Evolutionary conservation across 1,140 invertebrate species (phyloP).

Genomic region (Gonatopus flavifemur): DNA sequence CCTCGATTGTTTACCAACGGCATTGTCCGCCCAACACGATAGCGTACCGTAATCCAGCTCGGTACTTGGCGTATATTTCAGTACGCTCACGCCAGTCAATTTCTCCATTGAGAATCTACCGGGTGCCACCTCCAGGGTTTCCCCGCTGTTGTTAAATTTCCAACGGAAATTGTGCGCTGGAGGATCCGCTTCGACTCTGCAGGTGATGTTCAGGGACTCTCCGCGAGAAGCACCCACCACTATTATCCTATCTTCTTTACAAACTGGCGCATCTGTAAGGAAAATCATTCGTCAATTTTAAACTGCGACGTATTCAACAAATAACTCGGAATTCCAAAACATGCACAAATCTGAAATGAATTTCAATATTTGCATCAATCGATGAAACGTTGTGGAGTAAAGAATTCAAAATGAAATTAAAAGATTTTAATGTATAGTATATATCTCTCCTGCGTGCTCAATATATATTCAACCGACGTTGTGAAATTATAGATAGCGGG

Average conservation of each 20-base stretch:
- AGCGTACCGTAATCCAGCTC: conserved; percentile 73
- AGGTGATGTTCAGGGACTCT: conserved; percentile 80
- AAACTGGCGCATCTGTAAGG: conserved; percentile 77
- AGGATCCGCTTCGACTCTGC: conserved; percentile 85
- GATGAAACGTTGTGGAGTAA: not conserved
- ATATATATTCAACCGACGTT: too few species aligned
- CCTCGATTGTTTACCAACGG: conserved; percentile 71
- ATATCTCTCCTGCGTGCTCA: too few species aligned
- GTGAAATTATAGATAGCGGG: too few species aligned
- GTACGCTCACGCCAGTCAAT: conserved; percentile 55
- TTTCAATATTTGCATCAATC: not conserved
- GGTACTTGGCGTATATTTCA: conserved; percentile 58
- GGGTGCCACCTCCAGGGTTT: conserved; percentile 75
- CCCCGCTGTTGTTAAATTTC: conserved; percentile 89
- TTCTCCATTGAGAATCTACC: conserved; percentile 65
- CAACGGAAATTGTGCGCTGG: conserved; percentile 81
- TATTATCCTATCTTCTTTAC: conserved; percentile 71
- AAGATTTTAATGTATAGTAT: too few species aligned
- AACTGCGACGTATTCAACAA: too few species aligned
- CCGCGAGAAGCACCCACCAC: conserved; percentile 82
- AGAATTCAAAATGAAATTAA: too few species aligned
- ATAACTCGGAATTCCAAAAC: too few species aligned
- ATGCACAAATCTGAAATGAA: not conserved
- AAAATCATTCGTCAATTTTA: too few species aligned
- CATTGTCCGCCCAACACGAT: conserved; percentile 77